A percentile compares a stretch with the other conserved stretches of the same genome.
These are phyloP conservation scores for Ciconia maguari DNA, from an alignment of 2,113 vertebrate species.

Conservation along the genomic window DNA sequence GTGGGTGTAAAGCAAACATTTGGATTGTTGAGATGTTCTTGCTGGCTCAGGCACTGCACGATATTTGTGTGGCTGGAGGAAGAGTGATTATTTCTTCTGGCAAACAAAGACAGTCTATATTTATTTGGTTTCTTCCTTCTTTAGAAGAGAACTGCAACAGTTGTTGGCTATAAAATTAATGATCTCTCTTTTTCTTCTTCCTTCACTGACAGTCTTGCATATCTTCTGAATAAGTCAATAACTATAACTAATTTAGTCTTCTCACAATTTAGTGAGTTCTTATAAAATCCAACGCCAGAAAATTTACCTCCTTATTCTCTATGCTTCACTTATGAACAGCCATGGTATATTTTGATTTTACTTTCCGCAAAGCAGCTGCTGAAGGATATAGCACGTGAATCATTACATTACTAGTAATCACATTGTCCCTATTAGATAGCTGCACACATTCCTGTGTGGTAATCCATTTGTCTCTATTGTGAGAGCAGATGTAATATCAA, in stretches of 20 bases:
- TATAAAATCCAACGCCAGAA: background rate
- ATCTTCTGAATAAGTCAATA: background rate
- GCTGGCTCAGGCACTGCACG: background rate
- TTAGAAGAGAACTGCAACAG: background rate
- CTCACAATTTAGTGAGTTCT: background rate
- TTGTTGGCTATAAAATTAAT: background rate
- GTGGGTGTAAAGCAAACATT: background rate
- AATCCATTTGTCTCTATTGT: conserved; percentile 16
- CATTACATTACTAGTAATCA: background rate
- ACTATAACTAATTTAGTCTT: background rate
- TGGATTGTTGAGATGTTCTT: background rate
- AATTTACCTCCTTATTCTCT: background rate
- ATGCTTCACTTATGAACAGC: background rate
- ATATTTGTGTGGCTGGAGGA: background rate
- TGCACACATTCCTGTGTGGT: background rate
- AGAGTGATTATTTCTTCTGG: background rate
- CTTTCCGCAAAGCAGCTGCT: background rate
- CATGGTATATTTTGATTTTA: background rate
- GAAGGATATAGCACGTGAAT: background rate
- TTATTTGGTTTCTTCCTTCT: conserved; percentile 7
- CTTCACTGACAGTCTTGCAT: background rate
- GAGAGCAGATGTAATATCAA: conserved; percentile 31
- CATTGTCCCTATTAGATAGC: background rate
- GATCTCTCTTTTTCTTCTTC: background rate
- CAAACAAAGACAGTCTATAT: background rate